Conservation (phyloP, 2,888 invertebrate species). For the Apotomis betuletana region DNA sequence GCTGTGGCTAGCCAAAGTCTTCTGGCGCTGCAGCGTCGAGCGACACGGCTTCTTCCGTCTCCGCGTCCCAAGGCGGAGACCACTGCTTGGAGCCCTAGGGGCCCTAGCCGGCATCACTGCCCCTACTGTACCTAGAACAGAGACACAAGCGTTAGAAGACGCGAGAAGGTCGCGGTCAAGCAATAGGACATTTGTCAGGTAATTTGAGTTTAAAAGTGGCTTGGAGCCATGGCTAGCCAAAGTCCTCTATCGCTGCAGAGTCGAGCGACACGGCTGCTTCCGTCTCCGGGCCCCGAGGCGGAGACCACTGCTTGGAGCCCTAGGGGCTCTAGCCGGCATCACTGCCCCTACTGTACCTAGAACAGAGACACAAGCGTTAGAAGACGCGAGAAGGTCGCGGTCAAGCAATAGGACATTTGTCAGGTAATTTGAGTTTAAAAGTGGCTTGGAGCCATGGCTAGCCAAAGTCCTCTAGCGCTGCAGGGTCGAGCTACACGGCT, state of each 20-base stretch:
- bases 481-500: slow-evolving; percentile 99
- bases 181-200: slow-evolving; percentile 93
- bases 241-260: slow-evolving; percentile 98
- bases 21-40: slow-evolving; percentile 99
- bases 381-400: slow-evolving; percentile 89
- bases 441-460: too few species aligned
- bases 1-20: slow-evolving; percentile 97
- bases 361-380: slow-evolving; percentile 97
- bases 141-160: slow-evolving; percentile 97
- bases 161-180: slow-evolving; percentile 91
- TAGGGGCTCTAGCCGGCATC: slow-evolving; percentile 71
- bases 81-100: slow-evolving; percentile 70
- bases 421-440: slow-evolving; percentile 68
- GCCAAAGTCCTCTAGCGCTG: slow-evolving; percentile 99
- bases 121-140: slow-evolving; percentile 86
- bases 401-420: slow-evolving; percentile 93
- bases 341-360: slow-evolving; percentile 79
- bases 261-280: slow-evolving; percentile 99
- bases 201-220: neutral
- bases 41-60: slow-evolving; percentile 99
- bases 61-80: slow-evolving; percentile 74
- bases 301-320: too few species aligned
- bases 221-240: slow-evolving; percentile 84
- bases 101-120: slow-evolving; percentile 72
- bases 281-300: slow-evolving; percentile 86